Conservation (phyloP, 2,797 vertebrate genomes). For the Setipinna tenuifilis region DNA sequence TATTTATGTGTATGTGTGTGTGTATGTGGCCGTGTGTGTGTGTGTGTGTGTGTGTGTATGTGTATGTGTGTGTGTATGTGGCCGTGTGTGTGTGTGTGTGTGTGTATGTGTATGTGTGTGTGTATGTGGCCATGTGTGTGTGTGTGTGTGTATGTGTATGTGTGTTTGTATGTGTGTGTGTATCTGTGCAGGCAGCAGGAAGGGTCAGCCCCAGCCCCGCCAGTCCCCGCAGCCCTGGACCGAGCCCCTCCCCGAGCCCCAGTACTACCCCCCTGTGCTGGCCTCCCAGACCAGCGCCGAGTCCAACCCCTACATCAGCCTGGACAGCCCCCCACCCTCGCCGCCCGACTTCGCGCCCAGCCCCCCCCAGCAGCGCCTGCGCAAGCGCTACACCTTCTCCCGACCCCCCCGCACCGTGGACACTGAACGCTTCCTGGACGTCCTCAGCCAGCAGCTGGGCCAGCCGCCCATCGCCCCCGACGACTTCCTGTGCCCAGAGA, state of each 20-base stretch:
- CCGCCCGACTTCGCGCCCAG: conserved; percentile 71
- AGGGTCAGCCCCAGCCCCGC: conserved; percentile 50
- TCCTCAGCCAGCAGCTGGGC: conserved; percentile 90
- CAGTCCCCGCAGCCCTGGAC: conserved; percentile 73
- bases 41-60: not conserved
- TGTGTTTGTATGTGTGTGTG: not conserved
- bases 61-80: not conserved
- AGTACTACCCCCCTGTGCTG: conserved; percentile 80
- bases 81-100: not conserved
- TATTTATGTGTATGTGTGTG: not conserved
- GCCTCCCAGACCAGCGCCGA: conserved; percentile 89
- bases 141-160: not conserved
- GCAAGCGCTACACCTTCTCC: conserved; percentile 93
- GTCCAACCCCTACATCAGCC: conserved; percentile 94
- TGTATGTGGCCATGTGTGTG: not conserved
- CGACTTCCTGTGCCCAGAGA: conserved; percentile 94
- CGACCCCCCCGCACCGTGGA: conserved; percentile 85
- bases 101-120: not conserved
- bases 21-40: no score
- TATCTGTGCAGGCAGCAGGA: conserved; percentile 70
- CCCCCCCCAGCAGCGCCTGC: conserved; percentile 76
- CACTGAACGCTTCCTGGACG: conserved; percentile 94
- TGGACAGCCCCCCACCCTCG: conserved; percentile 92
- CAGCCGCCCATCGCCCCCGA: conserved; percentile 87
- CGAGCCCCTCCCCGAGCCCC: conserved; percentile 78